phyloP scores from a whole-genome alignment of 2,888 invertebrate genomes.

The Trileptium ribeirensis region DNA sequence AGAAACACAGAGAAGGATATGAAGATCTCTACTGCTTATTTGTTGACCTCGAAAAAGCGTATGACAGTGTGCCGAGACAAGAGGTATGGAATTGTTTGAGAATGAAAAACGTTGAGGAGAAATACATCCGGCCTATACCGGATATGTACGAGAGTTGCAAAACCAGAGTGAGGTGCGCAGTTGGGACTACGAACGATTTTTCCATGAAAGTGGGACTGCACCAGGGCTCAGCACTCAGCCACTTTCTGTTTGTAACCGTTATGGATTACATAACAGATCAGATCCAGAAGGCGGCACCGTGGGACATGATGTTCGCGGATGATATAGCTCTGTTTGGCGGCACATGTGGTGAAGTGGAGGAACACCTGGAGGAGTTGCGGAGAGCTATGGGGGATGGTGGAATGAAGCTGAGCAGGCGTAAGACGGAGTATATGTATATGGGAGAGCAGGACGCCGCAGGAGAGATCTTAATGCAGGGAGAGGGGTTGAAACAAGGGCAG shows the following conservation, averaged over 20 bases:
- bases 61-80: background rate
- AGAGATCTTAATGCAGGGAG: too few relatives aligned
- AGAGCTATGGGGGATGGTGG: too few relatives aligned
- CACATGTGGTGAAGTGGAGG: too few relatives aligned
- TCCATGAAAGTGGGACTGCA: background rate
- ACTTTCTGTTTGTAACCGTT: background rate
- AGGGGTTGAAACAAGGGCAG: too few relatives aligned
- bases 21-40: background rate
- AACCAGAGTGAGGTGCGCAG: background rate
- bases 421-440: too few relatives aligned
- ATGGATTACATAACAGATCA: background rate
- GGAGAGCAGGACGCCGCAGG: too few relatives aligned
- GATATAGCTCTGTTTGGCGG: too few relatives aligned
- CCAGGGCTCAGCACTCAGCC: background rate
- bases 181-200: background rate
- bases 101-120: background rate
- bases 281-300: slow-evolving; percentile 9
- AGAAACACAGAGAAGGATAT: background rate
- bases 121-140: background rate
- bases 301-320: too few relatives aligned
- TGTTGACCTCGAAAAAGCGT: background rate
- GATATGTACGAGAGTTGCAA: background rate
- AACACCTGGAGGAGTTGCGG: too few relatives aligned
- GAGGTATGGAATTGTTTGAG: background rate
- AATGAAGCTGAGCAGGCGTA: too few relatives aligned